Conservation (phyloP, 2,797 vertebrate genomes). For the Varecia variegata region DNA sequence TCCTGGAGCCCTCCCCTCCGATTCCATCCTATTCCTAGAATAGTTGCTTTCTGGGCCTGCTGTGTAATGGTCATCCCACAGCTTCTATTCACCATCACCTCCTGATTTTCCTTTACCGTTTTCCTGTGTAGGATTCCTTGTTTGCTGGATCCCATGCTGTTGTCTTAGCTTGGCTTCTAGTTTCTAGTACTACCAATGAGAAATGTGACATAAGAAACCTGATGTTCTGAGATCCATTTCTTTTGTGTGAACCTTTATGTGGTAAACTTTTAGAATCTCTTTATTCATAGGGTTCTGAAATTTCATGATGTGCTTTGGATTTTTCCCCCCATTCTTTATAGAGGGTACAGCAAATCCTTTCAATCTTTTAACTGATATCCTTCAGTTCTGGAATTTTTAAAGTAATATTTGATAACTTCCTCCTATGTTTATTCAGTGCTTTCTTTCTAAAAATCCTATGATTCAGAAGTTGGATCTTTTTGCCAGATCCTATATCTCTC, state of each 20-base stretch:
- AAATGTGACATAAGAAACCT: not conserved
- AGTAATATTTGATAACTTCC: not conserved
- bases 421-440: not conserved
- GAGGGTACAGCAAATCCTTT: not conserved
- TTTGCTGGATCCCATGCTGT: not conserved
- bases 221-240: not conserved
- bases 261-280: not conserved
- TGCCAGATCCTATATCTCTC: not conserved
- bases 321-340: not conserved
- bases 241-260: not conserved
- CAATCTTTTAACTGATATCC: not conserved
- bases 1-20: not conserved
- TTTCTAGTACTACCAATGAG: not conserved
- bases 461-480: not conserved
- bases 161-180: not conserved
- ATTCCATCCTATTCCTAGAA: not conserved
- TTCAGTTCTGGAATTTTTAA: not conserved
- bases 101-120: not conserved
- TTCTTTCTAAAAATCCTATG: not conserved
- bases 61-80: not conserved
- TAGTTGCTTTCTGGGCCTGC: not conserved
- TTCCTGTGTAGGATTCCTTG: not conserved
- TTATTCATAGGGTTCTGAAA: not conserved
- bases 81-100: not conserved
- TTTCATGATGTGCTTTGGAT: not conserved